Conservation (phyloP, 2,888 invertebrate species). For the Orthosia incerta region DNA sequence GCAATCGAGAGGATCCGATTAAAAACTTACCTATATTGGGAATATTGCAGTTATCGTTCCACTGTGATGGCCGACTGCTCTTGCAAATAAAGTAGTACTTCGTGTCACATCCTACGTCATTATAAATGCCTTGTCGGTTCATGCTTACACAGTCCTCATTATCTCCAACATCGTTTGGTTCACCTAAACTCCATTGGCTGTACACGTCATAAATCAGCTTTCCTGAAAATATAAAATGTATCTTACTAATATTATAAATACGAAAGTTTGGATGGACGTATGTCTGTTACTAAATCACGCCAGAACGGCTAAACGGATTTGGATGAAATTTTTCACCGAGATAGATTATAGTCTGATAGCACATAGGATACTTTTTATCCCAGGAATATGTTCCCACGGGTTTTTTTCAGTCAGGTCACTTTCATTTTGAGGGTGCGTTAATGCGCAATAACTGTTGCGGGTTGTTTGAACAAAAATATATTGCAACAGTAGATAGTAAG, state of each 20-base stretch:
- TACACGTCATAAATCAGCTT: constrained; percentile 40
- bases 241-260: neutral
- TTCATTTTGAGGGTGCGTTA: no score
- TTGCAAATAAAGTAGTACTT: neutral
- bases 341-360: no score
- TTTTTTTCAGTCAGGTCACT: no score
- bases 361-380: no score
- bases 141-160: neutral
- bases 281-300: no score
- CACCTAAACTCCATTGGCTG: constrained; percentile 57
- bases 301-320: no score
- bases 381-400: no score
- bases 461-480: no score
- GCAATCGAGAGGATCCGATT: neutral
- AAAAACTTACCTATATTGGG: neutral
- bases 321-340: no score
- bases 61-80: neutral
- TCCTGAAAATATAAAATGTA: constrained; percentile 53
- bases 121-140: constrained; percentile 74
- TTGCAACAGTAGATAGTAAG: no score
- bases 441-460: no score
- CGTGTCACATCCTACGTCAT: constrained; percentile 73
- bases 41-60: neutral
- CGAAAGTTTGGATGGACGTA: no score
- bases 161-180: constrained; percentile 63